Evolutionary conservation across 2,113 vertebrate species (phyloP), one percentile per base, ranked within the genome.

Genomic region (Hepsetus odoe): DNA sequence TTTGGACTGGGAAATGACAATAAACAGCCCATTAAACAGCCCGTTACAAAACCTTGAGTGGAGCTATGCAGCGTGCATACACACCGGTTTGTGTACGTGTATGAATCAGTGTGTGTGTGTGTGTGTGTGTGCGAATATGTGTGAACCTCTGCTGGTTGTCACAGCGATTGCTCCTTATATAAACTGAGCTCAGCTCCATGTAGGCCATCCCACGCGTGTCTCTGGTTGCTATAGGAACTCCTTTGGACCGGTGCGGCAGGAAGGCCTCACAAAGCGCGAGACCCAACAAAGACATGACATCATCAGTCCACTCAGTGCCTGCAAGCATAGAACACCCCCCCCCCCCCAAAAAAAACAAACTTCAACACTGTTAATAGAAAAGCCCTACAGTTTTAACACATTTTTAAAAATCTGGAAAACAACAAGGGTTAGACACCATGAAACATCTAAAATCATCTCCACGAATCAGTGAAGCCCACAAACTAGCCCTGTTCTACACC

Each of bases 201-300:
- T 71, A 62, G 77, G 70, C 69, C 83, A 80, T 75, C 83, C 83
- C 80, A 85, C 77, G 83, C 83, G 74, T 62, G 74, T 58, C 74
- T 64, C 77, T 70, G 70, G 83, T 85, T 82, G 74, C 75, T 76
- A 85, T 80, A 62, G 83, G 61, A 85, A 85, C 83, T 77, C 73
- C 14, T 51, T 46, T 68, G 72, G 55, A 18, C 77, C 74, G 53
- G 71, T 35, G 55, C 66, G 70, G 59, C 55, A 49, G 46, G 30
- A 64, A 72, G 77, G 77, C 74, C 67, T 62, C 80, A 77, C 49
- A 55, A 51, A 58, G 81, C 72, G 76, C 40, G 72, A 82, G 83
- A 82, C 72, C 49, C 72, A 82, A 81, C 71, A 77, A 80, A 68
- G 67, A 70, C 59, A 70, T 81, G 73, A 81, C 80, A 72, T 79